These are phyloP conservation scores for Semicossyphus pulcher DNA, from an alignment of 2,113 vertebrate genomes.

Conservation along the genomic window DNA sequence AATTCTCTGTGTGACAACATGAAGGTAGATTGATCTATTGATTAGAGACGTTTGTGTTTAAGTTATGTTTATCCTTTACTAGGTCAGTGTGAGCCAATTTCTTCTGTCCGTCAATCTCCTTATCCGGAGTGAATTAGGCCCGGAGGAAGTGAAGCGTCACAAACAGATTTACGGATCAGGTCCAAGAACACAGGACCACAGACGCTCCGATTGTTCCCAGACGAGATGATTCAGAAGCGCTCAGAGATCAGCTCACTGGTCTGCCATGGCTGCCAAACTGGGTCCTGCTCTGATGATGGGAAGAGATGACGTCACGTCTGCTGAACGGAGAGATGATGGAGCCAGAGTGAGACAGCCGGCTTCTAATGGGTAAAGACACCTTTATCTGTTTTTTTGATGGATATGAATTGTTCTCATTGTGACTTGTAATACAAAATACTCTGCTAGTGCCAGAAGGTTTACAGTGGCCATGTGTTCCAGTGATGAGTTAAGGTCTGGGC, in stretches of 20 bases:
- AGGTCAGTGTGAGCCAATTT: slow-evolving; percentile 29
- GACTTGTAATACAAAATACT: background rate
- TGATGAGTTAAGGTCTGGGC: slow-evolving; percentile 15
- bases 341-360: background rate
- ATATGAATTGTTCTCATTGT: background rate
- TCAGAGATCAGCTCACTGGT: background rate
- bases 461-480: background rate
- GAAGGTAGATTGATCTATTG: background rate
- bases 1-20: background rate
- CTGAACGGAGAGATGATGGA: background rate
- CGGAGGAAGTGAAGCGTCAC: slow-evolving; percentile 35
- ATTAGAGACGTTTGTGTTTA: background rate
- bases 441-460: too few relatives aligned
- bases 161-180: slow-evolving; percentile 61
- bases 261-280: background rate
- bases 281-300: slow-evolving; percentile 1
- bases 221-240: slow-evolving; percentile 37
- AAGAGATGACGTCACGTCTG: background rate
- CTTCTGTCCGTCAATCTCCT: slow-evolving; percentile 52
- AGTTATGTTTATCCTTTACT: slow-evolving; percentile 44
- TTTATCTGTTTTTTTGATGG: background rate
- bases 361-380: background rate
- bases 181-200: slow-evolving; percentile 41
- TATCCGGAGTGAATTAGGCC: slow-evolving; percentile 54
- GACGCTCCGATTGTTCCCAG: slow-evolving; percentile 3